Evolutionary conservation across 2,888 invertebrate species (phyloP).

Genomic region (Mythimna pallens): DNA sequence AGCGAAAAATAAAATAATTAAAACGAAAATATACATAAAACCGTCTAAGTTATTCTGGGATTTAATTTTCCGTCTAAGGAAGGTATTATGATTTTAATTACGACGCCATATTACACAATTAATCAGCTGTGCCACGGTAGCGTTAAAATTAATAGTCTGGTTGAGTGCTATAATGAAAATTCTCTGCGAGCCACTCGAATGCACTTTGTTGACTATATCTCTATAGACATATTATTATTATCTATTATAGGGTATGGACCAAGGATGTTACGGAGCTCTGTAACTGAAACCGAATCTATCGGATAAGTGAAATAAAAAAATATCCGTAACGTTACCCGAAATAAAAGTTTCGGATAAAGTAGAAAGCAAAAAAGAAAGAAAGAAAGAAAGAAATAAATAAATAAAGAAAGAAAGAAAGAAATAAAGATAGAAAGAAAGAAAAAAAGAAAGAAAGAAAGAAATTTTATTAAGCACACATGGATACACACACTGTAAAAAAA

Average conservation of each 20-base stretch:
- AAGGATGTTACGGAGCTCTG: too few relatives aligned
- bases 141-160: constrained; percentile 46
- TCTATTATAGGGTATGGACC: background rate
- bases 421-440: too few relatives aligned
- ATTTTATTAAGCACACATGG: too few relatives aligned
- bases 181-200: constrained; percentile 44
- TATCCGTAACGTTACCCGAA: too few relatives aligned
- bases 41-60: background rate
- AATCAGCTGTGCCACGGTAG: constrained; percentile 25
- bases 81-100: constrained; percentile 43
- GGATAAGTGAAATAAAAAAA: too few relatives aligned
- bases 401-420: too few relatives aligned
- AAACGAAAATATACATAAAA: background rate
- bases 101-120: constrained; percentile 8
- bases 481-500: too few relatives aligned
- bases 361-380: too few relatives aligned
- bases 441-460: too few relatives aligned
- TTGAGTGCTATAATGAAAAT: constrained; percentile 61
- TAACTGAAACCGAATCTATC: too few relatives aligned
- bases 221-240: constrained; percentile 2
- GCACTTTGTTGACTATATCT: constrained; percentile 33
- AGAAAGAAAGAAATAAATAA: too few relatives aligned
- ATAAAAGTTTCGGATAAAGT: too few relatives aligned
- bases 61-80: constrained; percentile 5
- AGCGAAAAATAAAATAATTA: background rate